Conservation (phyloP, 2,797 vertebrate species). For the Sphenopsis melanotis region DNA sequence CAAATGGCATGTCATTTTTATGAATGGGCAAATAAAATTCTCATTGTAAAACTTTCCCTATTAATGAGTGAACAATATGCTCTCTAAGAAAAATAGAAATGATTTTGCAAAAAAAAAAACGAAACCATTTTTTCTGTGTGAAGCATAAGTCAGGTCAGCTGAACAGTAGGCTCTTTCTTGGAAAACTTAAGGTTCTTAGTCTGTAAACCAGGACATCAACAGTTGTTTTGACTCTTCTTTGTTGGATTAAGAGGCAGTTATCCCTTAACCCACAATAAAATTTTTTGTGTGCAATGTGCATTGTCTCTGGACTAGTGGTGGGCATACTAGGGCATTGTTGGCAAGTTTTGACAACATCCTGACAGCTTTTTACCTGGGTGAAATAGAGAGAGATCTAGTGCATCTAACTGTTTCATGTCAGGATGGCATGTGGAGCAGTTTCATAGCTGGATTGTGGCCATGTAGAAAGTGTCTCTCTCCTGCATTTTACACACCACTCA, state of each 20-base stretch:
- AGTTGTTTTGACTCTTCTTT: neutral
- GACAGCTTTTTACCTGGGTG: neutral
- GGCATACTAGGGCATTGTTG: neutral
- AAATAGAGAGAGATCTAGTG: neutral
- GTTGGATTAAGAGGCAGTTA: neutral
- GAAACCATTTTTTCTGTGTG: neutral
- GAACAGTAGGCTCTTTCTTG: neutral
- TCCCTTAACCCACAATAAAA: neutral
- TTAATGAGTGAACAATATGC: neutral
- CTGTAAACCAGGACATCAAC: neutral
- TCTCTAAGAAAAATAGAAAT: neutral
- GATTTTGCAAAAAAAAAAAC: neutral
- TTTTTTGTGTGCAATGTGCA: neutral
- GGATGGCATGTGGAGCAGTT: neutral
- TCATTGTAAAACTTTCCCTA: neutral
- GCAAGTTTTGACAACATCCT: neutral
- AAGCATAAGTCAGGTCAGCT: neutral
- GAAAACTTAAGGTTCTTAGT: neutral
- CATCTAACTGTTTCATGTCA: neutral
- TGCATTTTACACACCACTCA: neutral
- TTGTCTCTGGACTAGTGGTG: neutral
- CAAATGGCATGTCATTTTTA: neutral
- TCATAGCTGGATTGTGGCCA: neutral
- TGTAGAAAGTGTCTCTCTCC: neutral
- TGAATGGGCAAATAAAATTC: neutral